Conservation (phyloP, 2,797 vertebrate genomes). For the Anolis apletophallus region DNA sequence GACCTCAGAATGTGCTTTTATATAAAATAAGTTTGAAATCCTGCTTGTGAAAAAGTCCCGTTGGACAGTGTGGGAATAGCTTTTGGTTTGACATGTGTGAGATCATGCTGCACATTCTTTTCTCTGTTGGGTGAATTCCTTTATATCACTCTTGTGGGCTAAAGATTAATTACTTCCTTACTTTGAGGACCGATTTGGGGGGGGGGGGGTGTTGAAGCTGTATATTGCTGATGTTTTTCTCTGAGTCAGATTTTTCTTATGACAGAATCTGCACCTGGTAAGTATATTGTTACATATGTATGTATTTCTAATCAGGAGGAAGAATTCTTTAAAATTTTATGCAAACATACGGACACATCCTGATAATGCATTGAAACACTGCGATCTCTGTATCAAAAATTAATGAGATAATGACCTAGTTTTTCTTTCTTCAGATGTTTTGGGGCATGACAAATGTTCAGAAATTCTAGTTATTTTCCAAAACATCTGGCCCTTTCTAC, state of each 20-base stretch:
- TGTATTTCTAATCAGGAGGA: neutral
- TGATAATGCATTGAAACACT: neutral
- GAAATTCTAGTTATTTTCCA: neutral
- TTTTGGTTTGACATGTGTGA: neutral
- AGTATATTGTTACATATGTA: neutral
- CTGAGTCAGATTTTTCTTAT: neutral
- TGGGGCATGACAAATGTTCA: neutral
- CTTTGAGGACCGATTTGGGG: neutral
- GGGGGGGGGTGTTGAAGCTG: neutral
- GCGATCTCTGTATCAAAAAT: conserved; percentile 1
- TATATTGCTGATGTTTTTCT: neutral
- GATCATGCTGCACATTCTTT: neutral
- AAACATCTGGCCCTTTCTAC: neutral
- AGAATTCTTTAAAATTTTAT: neutral
- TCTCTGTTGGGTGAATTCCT: neutral
- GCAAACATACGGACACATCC: neutral
- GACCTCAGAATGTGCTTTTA: neutral
- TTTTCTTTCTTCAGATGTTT: neutral
- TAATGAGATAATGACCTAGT: neutral
- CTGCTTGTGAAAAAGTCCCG: neutral
- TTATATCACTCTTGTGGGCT: conserved; percentile 13
- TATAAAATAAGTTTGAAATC: neutral
- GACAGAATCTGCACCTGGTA: neutral
- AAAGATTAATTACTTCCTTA: conserved; percentile 14
- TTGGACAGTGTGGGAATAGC: neutral